These are phyloP conservation scores for Genyomyrus donnyi DNA, from an alignment of 2,113 vertebrate species.

Conservation along the genomic window DNA sequence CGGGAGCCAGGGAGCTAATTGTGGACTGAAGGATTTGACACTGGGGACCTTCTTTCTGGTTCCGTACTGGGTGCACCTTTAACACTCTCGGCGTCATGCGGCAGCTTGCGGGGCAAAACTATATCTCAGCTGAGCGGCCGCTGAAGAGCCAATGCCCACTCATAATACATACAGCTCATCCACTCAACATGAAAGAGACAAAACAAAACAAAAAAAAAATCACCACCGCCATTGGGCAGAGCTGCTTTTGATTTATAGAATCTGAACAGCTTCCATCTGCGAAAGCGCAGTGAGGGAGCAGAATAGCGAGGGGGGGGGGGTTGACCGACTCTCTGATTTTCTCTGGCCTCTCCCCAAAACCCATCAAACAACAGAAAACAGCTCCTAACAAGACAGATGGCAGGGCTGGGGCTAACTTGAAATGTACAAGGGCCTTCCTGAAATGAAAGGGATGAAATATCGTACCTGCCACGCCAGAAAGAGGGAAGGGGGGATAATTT, in stretches of 20 bases:
- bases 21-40: not conserved
- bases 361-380: constrained; percentile 12
- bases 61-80: not conserved
- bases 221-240: not conserved
- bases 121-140: not conserved
- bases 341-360: not conserved
- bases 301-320: not conserved
- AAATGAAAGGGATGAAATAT: constrained; percentile 17
- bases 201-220: not conserved
- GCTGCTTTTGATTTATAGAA: constrained; percentile 2
- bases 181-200: not conserved
- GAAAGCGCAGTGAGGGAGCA: not conserved
- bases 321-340: not conserved
- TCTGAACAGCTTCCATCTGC: not conserved
- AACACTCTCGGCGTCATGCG: not conserved
- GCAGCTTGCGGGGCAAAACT: not conserved
- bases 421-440: constrained; percentile 2
- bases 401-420: not conserved
- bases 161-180: not conserved
- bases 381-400: constrained; percentile 19
- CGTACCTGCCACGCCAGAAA: not conserved
- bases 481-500: not conserved
- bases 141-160: too few species aligned
- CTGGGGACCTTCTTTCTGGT: not conserved
- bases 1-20: not conserved